Evolutionary conservation across 2,797 vertebrate species (phyloP), one percentile per base, ranked within the genome.

Genomic region (Hipposideros larvatus): DNA sequence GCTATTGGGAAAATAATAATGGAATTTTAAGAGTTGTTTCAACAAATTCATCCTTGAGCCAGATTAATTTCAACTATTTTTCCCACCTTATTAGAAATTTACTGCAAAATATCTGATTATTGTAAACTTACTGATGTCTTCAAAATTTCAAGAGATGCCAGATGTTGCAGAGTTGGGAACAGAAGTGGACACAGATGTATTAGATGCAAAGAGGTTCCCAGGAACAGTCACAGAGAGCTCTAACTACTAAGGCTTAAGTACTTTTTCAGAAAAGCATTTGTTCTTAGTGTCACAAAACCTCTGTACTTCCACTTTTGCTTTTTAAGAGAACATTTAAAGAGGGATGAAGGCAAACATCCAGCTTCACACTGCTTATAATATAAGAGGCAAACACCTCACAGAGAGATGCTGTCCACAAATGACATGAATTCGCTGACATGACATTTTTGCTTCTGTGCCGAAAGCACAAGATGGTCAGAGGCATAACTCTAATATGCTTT

Each of bases 31-130:
- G 24, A 93, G 16, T 18, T 85, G 21, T 71, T 83, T 88, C 59
- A 85, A 90, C 80, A 97, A 95, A 92, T 8, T 51, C 24, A 78
- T 78, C 75, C 84, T 84, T 91, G 24, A 84, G 75, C 21, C 77
- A 89, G 66, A 80, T 91, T 85, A 87, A 95, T 57, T 88, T 68
- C 74, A 92, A 83, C n/a, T n/a, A 78, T 79, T 88, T 79, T 55
- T 87, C 79, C 41, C 28, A 43, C 16, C 15, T 88, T 89, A 55
- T 70, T 94, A 51, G 63, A 82, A 96, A 93, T 31, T 51, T 79
- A 84, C 11, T 55, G 46, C 13, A 91, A 22, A 51, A 14, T 73
- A 70, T 48, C 31, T 93, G 53, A 63, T 43, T 74, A 95, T 0
- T 43, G 7, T 89, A 75, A 91, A 85, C 21, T 59, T 82, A 57